Conservation (phyloP, 2,797 vertebrate genomes). For the Hozukius guyotensis region DNA sequence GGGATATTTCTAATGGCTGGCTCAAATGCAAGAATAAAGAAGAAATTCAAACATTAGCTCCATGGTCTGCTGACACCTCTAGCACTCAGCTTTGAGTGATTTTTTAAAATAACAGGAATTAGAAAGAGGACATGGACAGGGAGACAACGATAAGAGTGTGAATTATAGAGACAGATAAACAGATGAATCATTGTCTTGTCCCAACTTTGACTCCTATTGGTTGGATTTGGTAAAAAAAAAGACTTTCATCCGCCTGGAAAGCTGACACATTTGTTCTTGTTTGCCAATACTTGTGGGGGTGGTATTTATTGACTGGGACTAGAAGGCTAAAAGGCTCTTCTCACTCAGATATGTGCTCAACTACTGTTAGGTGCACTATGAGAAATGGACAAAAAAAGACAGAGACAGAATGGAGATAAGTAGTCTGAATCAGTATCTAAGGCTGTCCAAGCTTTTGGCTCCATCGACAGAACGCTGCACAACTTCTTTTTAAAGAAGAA, state of each 20-base stretch:
- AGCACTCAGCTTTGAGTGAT: not conserved
- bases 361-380: not conserved
- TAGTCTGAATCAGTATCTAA: not conserved
- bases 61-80: not conserved
- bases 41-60: not conserved
- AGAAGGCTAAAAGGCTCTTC: not conserved
- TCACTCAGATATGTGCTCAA: not conserved
- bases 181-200: not conserved
- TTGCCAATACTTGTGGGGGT: not conserved
- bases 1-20: not conserved
- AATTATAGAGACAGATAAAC: not conserved
- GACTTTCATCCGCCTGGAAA: not conserved
- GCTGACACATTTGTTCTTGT: not conserved
- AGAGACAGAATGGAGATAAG: not conserved
- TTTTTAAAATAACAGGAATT: constrained; percentile 4
- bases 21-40: not conserved
- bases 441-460: not conserved
- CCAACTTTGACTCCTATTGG: not conserved
- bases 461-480: not conserved
- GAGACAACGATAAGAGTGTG: not conserved
- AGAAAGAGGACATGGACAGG: not conserved
- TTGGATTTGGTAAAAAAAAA: not conserved
- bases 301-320: not conserved
- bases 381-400: not conserved
- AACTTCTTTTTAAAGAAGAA: not conserved